These are phyloP conservation scores for Drosophila repleta DNA, from an alignment of 1,140 invertebrate genomes.

Conservation along the genomic window DNA sequence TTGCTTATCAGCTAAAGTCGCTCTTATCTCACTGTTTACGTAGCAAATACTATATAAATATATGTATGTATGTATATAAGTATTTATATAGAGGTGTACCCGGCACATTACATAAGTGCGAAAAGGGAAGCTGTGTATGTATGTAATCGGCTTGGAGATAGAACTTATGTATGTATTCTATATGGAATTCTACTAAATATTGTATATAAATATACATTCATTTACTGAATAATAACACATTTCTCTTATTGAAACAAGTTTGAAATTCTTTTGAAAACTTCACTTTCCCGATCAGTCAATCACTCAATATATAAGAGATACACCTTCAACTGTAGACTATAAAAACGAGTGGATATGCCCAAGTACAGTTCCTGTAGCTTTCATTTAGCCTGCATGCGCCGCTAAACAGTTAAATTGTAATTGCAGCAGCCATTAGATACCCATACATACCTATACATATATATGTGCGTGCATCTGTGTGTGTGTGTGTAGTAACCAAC, in stretches of 20 bases:
- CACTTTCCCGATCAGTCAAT: neutral
- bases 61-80: conserved; percentile 29
- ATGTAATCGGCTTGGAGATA: neutral
- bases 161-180: neutral
- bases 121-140: conserved; percentile 55
- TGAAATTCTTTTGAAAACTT: too few relatives aligned
- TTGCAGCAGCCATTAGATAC: conserved; percentile 61
- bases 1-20: conserved; percentile 53
- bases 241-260: too few relatives aligned
- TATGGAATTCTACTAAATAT: neutral
- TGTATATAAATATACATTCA: too few relatives aligned
- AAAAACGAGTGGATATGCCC: conserved; percentile 25
- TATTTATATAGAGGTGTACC: neutral
- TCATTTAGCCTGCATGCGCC: conserved; percentile 46
- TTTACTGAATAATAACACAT: too few relatives aligned
- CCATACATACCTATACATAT: conserved; percentile 10
- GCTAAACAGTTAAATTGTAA: conserved; percentile 51
- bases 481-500: conserved; percentile 15
- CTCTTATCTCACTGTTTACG: conserved; percentile 68
- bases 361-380: conserved; percentile 38
- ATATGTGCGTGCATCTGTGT: conserved; percentile 6
- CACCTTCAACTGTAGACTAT: neutral
- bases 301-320: neutral
- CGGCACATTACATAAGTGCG: conserved; percentile 60
- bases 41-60: conserved; percentile 35